phyloP scores from a whole-genome alignment of 2,888 invertebrate genomes.

The Drosophila lacicola region DNA sequence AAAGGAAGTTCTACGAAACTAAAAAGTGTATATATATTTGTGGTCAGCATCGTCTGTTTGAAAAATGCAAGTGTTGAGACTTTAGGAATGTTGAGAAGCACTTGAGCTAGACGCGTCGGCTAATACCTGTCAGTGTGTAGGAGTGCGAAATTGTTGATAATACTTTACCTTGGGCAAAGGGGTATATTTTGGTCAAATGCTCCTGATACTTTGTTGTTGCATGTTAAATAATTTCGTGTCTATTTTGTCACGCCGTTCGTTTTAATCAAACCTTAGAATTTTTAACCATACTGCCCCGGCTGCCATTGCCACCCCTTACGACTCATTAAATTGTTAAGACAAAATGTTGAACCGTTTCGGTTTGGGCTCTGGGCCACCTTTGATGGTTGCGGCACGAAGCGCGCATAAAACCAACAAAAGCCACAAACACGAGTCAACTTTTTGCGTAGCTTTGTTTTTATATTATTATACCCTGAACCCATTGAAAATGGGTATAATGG shows the following conservation, averaged over 20 bases:
- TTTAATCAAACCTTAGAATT: slow-evolving; percentile 34
- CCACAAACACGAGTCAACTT: slow-evolving; percentile 60
- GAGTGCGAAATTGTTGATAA: too few species aligned
- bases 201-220: background rate
- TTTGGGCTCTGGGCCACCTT: slow-evolving; percentile 43
- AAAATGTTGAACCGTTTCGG: slow-evolving; percentile 36
- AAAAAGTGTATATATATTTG: too few species aligned
- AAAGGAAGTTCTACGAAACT: too few species aligned
- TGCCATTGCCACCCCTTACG: slow-evolving; percentile 7
- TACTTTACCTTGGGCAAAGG: too few species aligned
- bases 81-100: background rate
- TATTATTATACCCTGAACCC: background rate
- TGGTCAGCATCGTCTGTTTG: background rate
- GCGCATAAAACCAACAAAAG: slow-evolving; percentile 69
- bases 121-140: too few species aligned
- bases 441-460: slow-evolving; percentile 17
- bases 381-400: slow-evolving; percentile 40
- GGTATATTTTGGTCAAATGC: background rate
- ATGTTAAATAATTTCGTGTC: slow-evolving; percentile 50
- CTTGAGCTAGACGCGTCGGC: background rate
- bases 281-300: background rate
- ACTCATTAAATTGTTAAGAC: slow-evolving; percentile 63
- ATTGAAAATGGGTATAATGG: too few species aligned
- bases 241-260: slow-evolving; percentile 54
- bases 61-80: background rate